Evolutionary conservation across 2,113 vertebrate genomes (phyloP).

Genomic region (Meles meles): DNA sequence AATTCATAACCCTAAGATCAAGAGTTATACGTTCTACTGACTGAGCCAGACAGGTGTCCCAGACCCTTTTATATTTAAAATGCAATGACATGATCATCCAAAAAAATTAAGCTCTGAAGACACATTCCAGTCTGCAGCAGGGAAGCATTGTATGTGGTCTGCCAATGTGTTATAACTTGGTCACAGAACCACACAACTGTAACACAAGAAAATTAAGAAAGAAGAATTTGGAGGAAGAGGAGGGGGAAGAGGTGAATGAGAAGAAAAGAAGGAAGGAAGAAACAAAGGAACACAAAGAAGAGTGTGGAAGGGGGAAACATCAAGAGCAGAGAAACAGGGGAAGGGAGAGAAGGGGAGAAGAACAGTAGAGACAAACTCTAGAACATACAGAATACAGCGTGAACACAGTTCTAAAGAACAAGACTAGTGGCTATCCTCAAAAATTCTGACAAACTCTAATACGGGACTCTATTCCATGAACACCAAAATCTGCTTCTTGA

Average conservation of each 20-base stretch:
- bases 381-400: accelerated
- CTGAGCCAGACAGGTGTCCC: neutral
- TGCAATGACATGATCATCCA: neutral
- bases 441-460: neutral
- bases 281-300: neutral
- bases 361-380: neutral
- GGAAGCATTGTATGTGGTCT: neutral
- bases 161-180: neutral
- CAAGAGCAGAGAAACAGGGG: neutral
- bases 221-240: neutral
- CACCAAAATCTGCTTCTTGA: neutral
- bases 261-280: neutral
- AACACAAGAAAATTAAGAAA: neutral
- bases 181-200: neutral
- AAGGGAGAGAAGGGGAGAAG: neutral
- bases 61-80: neutral
- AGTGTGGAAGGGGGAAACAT: neutral
- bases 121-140: neutral
- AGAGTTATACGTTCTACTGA: neutral
- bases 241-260: neutral
- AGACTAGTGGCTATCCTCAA: neutral
- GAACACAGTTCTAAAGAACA: neutral
- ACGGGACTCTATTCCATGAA: neutral
- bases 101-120: neutral
- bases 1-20: neutral